A percentile compares a stretch with the other conserved stretches of the same genome.
Evolutionary conservation across 2,888 invertebrate genomes (phyloP).

Genomic region (Lochmaea capreae): DNA sequence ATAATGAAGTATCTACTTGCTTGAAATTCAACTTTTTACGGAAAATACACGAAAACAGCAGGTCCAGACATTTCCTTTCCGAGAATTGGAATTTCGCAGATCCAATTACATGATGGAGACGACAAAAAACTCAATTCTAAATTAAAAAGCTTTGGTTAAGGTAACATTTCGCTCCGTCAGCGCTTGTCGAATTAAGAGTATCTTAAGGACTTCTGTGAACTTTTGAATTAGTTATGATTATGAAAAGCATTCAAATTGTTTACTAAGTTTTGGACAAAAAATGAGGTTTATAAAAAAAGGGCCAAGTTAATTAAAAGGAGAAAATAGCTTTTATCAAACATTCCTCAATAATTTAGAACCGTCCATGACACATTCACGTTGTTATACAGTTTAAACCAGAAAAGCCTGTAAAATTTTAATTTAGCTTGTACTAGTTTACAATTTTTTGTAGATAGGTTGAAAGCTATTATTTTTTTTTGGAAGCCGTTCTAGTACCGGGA

Average conservation of each 20-base stretch:
- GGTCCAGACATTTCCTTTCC: background rate
- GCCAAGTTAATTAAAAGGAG: slow-evolving; percentile 1
- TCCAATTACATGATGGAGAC: slow-evolving; percentile 1
- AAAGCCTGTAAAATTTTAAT: no score
- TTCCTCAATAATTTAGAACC: background rate
- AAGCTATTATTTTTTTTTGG: no score
- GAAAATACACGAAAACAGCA: background rate
- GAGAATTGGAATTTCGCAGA: background rate
- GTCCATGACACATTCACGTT: no score
- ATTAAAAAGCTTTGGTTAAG: slow-evolving; percentile 10
- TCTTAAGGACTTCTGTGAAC: background rate
- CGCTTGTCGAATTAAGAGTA: slow-evolving; percentile 4
- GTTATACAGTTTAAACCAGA: background rate
- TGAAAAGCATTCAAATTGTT: slow-evolving; percentile 9
- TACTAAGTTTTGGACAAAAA: slow-evolving; percentile 5
- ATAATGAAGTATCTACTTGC: no score
- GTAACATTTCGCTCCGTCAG: slow-evolving; percentile 7
- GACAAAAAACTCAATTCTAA: slow-evolving; percentile 13
- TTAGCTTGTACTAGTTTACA: no score
- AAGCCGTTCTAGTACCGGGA: no score
- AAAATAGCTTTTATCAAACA: background rate
- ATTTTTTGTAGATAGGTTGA: no score
- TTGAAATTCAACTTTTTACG: background rate
- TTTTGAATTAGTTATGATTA: slow-evolving; percentile 19
- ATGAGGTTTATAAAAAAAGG: background rate